Evolutionary conservation across 2,113 vertebrate species (phyloP).

Genomic region (Stegastes partitus): DNA sequence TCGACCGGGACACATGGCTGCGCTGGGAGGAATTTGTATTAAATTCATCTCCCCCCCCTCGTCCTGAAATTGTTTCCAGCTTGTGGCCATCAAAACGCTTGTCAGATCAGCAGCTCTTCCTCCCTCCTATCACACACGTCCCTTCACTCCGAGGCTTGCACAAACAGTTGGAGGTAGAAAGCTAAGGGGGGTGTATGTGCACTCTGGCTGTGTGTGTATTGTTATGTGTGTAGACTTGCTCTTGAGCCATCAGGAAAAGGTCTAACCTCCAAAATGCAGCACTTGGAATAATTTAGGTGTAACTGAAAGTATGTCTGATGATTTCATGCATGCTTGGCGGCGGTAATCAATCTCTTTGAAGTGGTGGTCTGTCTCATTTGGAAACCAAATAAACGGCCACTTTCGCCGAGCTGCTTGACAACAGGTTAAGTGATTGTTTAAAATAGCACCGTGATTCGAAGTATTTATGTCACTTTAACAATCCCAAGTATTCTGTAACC

Average conservation of each 20-base stretch:
- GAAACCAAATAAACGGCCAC: slow-evolving; percentile 75
- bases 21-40: slow-evolving; percentile 74
- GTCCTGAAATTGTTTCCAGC: slow-evolving; percentile 80
- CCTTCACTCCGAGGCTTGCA: slow-evolving; percentile 61
- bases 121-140: slow-evolving; percentile 31
- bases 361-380: slow-evolving; percentile 74
- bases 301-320: slow-evolving; percentile 65
- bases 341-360: slow-evolving; percentile 75
- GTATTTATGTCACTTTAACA: slow-evolving; percentile 32
- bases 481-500: slow-evolving; percentile 13
- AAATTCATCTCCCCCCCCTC: slow-evolving; percentile 48
- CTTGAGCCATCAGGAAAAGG: slow-evolving; percentile 53
- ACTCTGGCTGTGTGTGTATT: slow-evolving; percentile 12
- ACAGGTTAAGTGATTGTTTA: slow-evolving; percentile 70
- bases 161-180: slow-evolving; percentile 46
- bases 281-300: slow-evolving; percentile 63
- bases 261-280: slow-evolving; percentile 52
- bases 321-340: slow-evolving; percentile 76
- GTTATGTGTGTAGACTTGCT: slow-evolving; percentile 41
- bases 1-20: slow-evolving; percentile 63
- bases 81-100: slow-evolving; percentile 71
- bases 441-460: slow-evolving; percentile 57
- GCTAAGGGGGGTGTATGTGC: slow-evolving; percentile 20
- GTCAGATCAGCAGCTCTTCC: slow-evolving; percentile 68
- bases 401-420: slow-evolving; percentile 70